Percentiles rank a stretch among this genome's conserved stretches.
These are phyloP conservation scores for Tricholauxania praeusta DNA, from an alignment of 2,888 invertebrate species.

Conservation along the genomic window DNA sequence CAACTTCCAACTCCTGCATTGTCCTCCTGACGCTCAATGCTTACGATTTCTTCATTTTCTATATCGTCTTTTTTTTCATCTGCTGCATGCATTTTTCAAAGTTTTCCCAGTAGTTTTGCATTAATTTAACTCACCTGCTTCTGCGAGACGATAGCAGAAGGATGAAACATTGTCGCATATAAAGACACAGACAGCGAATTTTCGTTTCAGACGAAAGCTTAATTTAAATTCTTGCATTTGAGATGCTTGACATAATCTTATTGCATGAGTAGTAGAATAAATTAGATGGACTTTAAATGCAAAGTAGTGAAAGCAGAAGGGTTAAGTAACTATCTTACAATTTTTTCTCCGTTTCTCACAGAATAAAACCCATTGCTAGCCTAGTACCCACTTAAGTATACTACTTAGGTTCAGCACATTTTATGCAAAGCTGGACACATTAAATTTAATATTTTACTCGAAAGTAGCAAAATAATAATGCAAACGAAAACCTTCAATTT, in stretches of 20 bases:
- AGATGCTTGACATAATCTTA: conserved; percentile 14
- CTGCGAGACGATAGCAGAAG: neutral
- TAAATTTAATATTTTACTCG: conserved; percentile 1
- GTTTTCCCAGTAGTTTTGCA: conserved; percentile 7
- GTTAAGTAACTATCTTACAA: neutral
- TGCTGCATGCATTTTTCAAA: conserved; percentile 8
- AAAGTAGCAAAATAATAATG: conserved; percentile 4
- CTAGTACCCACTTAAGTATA: neutral
- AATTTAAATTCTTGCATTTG: conserved; percentile 14
- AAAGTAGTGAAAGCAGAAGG: conserved; percentile 1
- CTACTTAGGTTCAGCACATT: conserved; percentile 6
- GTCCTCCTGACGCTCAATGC: neutral
- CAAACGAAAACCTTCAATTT: neutral
- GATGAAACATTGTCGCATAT: neutral
- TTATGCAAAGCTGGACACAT: conserved; percentile 16
- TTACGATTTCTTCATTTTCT: neutral
- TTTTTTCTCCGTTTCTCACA: neutral
- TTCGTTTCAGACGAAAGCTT: neutral
- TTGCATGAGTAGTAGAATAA: neutral
- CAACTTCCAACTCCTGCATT: no score
- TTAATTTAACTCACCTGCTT: conserved; percentile 21
- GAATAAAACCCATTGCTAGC: no score
- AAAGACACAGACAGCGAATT: neutral
- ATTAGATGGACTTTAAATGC: conserved; percentile 1
- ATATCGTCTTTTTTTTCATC: neutral